Evolutionary conservation across 2,113 vertebrate species (phyloP).

Genomic region (Zapus hudsonius): DNA sequence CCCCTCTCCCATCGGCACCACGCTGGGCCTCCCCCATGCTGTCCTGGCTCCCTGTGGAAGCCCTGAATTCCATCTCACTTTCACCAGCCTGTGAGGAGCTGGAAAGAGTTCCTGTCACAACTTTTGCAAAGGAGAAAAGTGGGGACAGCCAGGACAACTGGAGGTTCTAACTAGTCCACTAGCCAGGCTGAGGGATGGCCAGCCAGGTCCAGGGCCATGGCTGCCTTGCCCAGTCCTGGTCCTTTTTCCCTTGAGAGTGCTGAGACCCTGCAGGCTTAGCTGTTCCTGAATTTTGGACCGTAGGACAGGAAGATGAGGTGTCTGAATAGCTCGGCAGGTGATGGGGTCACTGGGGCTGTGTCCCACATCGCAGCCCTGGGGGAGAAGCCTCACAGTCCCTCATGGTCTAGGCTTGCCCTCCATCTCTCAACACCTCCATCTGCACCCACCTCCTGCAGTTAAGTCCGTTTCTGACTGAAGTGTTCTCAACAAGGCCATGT

Average conservation of each 20-base stretch:
- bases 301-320: rapidly evolving
- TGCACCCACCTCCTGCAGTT: neutral
- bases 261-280: neutral
- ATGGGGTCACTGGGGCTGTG: too few species aligned
- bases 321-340: too few species aligned
- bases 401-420: too few species aligned
- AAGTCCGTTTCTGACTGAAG: neutral
- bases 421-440: neutral
- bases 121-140: neutral
- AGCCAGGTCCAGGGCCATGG: too few species aligned
- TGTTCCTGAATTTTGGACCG: rapidly evolving
- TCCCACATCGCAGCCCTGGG: too few species aligned
- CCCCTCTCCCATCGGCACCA: neutral
- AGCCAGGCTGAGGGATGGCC: neutral
- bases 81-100: neutral
- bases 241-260: neutral
- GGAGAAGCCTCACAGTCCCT: too few species aligned
- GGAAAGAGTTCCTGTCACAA: neutral
- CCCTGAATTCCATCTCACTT: neutral
- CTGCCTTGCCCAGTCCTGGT: neutral
- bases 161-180: too few species aligned
- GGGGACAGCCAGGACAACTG: too few species aligned
- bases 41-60: neutral
- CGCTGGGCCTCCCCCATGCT: neutral
- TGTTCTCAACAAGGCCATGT: too few species aligned